These are phyloP conservation scores for Coendou prehensilis DNA, from an alignment of 2,797 vertebrate genomes.

Conservation along the genomic window DNA sequence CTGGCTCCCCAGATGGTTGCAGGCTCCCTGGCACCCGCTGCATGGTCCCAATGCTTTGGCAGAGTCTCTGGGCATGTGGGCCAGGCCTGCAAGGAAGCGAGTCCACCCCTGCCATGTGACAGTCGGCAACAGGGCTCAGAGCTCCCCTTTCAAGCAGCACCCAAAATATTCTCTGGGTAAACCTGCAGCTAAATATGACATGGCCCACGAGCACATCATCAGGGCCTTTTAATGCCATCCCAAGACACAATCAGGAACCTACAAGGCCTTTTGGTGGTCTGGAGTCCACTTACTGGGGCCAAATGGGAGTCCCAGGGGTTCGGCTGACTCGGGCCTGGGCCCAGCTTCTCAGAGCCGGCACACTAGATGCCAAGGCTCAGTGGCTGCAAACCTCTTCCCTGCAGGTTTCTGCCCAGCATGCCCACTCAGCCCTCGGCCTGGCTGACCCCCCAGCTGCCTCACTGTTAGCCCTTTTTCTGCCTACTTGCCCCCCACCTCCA, in stretches of 20 bases:
- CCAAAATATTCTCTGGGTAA: slow-evolving; percentile 72
- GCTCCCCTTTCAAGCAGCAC: slow-evolving; percentile 48
- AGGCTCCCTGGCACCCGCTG: not conserved
- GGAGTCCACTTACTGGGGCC: slow-evolving; percentile 51
- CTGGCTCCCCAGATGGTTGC: fast-evolving
- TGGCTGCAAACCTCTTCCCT: not conserved
- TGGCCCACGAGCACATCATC: not conserved
- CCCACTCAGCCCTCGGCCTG: not conserved
- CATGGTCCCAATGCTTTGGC: not conserved
- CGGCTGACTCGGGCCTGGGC: slow-evolving; percentile 49
- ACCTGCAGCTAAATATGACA: slow-evolving; percentile 68
- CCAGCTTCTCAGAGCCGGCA: not conserved
- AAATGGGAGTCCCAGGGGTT: slow-evolving; percentile 54
- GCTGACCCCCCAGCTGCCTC: not conserved
- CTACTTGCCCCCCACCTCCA: not conserved
- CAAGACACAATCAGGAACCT: slow-evolving; percentile 50
- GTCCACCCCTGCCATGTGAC: slow-evolving; percentile 52
- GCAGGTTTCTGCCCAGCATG: not conserved
- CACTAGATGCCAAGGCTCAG: not conserved
- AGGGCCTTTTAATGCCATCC: slow-evolving; percentile 45
- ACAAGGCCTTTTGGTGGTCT: slow-evolving; percentile 7
- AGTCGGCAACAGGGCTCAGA: not conserved
- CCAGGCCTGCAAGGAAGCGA: not conserved
- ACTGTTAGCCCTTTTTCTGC: not conserved
- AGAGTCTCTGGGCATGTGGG: not conserved